Base-by-base conservation (phyloP, 2,797 vertebrate genomes). In the Brachyrhaphis roseni region DNA sequence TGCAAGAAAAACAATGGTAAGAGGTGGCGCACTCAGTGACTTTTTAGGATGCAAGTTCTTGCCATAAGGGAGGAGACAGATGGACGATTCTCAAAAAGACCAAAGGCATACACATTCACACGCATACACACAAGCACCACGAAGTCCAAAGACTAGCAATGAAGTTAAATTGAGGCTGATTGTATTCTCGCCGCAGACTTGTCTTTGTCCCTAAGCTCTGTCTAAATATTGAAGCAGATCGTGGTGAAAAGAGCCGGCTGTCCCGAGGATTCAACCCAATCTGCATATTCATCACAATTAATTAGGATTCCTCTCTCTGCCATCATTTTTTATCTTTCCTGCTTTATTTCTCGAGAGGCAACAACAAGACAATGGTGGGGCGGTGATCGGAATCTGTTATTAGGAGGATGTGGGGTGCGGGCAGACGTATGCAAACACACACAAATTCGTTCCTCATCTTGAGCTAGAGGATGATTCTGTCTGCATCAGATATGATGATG, bases 251-350 rank as follows among this genome's bases (percentile, higher is more conserved):
- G 93, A 93, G 83, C 73, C 77, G 83, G 75, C 91, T 93, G 92
- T 95, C 93, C 90, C 90, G 92, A 95, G 92, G 88, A 94, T 94
- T 94, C 91, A 88, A 93, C 89, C 89, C 92, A 93, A 95, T 95
- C 92, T 94, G 93, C 93, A 94, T 94, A 94, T 94, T 94, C 93
- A 95, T 94, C 92, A 92, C 91, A 93, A 94, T 95, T 95, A 92
- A 94, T 94, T 94, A 93, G 92, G 91, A 93, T 90, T 92, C 91
- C 87, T 90, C 92, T 89, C 87, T 87, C 90, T 83, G 83, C 89
- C 89, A 88, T 92, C 83, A 80, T 83, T 91, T 91, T 91, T 91
- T 88, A 88, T 92, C 89, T 92, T 91, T 90, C 86, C 91, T 83
- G 91, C 91, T 89, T 93, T 91, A 91, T 94, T 94, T 94, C 93